These are phyloP conservation scores for Hafferia zeledoni DNA, from an alignment of 2,797 vertebrate species.

Conservation along the genomic window DNA sequence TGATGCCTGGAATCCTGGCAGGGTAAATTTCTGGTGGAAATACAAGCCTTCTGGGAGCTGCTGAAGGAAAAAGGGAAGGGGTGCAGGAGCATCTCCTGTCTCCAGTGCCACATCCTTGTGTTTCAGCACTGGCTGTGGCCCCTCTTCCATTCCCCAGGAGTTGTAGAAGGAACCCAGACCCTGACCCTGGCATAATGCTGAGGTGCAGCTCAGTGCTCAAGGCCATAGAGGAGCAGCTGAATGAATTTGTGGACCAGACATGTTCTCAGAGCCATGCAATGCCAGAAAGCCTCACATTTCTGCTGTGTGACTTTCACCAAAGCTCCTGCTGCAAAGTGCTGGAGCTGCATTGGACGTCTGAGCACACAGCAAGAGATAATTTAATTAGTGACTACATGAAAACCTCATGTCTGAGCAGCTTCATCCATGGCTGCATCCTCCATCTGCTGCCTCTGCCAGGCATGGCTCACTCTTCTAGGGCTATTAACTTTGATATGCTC, in stretches of 20 bases:
- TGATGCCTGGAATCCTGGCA: accelerated
- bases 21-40: neutral
- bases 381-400: neutral
- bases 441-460: accelerated
- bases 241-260: neutral
- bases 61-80: neutral
- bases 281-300: neutral
- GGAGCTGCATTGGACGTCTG: accelerated
- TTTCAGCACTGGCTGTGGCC: neutral
- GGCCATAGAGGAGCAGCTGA: slow-evolving; percentile 30
- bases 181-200: neutral
- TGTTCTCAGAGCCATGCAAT: neutral
- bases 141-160: neutral
- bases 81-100: neutral
- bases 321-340: neutral
- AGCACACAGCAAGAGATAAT: neutral
- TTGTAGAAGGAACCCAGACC: neutral
- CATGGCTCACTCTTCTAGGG: accelerated
- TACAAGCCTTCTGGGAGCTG: neutral
- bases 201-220: slow-evolving; percentile 6
- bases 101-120: accelerated
- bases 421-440: accelerated
- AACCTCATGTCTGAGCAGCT: neutral
- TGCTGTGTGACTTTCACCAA: neutral
- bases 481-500: neutral